phyloP scores from a whole-genome alignment of 2,888 invertebrate genomes.

The Oithona nana region DNA sequence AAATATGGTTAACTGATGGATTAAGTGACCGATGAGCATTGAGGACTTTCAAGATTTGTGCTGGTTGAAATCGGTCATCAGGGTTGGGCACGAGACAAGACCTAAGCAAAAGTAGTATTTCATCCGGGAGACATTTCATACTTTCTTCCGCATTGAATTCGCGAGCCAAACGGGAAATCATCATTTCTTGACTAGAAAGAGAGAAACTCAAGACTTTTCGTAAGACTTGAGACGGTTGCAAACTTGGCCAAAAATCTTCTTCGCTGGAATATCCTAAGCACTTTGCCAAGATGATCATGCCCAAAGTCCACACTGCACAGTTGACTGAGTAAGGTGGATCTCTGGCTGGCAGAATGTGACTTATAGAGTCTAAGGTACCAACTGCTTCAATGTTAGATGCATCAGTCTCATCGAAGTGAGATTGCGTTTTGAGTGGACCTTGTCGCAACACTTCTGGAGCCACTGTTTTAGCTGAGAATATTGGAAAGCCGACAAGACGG shows the following conservation, averaged over 20 bases:
- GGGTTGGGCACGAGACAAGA: slow-evolving; percentile 22
- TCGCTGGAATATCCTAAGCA: neutral
- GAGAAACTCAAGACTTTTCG: slow-evolving; percentile 49
- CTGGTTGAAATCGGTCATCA: slow-evolving; percentile 21
- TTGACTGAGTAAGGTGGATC: neutral
- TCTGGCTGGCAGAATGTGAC: neutral
- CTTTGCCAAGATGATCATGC: slow-evolving; percentile 45
- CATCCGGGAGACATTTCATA: neutral
- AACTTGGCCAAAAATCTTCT: slow-evolving; percentile 39
- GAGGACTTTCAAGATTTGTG: slow-evolving; percentile 19
- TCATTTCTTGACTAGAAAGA: slow-evolving; percentile 35
- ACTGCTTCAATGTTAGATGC: neutral
- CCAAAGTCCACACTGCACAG: slow-evolving; percentile 81
- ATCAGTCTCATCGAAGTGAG: slow-evolving; percentile 18
- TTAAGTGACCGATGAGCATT: too few species aligned
- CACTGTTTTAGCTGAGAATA: slow-evolving; percentile 49
- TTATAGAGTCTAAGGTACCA: too few species aligned
- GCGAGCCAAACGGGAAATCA: slow-evolving; percentile 47
- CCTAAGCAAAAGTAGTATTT: slow-evolving; percentile 15
- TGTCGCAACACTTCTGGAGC: slow-evolving; percentile 60
- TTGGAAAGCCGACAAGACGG: slow-evolving; percentile 67
- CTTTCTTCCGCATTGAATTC: slow-evolving; percentile 30
- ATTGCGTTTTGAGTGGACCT: slow-evolving; percentile 30
- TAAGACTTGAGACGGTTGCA: slow-evolving; percentile 52
- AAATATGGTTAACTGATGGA: neutral